phyloP scores from a whole-genome alignment of 92 coral and sea anemone species.

The Epizoanthus rinbou region DNA sequence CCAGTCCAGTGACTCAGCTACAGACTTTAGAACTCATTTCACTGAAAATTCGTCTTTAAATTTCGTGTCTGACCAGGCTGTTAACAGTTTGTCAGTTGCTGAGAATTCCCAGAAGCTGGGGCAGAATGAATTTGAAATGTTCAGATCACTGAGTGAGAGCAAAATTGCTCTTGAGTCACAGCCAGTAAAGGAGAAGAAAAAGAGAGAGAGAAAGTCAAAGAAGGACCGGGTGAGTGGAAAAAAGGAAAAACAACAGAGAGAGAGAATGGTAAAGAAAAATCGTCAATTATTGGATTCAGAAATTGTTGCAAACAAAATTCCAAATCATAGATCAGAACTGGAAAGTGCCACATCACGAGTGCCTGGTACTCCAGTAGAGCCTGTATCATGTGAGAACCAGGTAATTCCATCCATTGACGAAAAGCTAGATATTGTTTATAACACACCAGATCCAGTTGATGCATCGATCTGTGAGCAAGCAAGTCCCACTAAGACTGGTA shows the following conservation, averaged over 20 bases:
- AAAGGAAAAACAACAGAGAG: slow-evolving; percentile 8
- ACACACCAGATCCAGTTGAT: slow-evolving; percentile 13
- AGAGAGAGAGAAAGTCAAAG: slow-evolving; percentile 27
- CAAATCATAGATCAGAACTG: background rate
- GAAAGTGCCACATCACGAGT: background rate
- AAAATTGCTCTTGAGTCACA: background rate
- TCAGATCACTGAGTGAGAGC: background rate
- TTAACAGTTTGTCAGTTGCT: background rate
- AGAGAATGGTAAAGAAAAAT: background rate
- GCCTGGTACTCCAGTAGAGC: background rate
- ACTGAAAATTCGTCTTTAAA: background rate
- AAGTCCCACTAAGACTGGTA: background rate
- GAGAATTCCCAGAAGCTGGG: background rate
- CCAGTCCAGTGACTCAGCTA: background rate
- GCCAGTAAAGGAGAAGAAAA: background rate
- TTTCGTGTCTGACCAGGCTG: slow-evolving; percentile 1
- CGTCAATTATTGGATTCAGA: background rate
- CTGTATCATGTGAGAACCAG: background rate
- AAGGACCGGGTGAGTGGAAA: slow-evolving; percentile 1
- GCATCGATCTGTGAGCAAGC: background rate
- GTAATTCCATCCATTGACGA: slow-evolving; percentile 24
- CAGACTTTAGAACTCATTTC: background rate
- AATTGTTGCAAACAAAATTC: background rate
- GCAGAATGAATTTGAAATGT: no score
- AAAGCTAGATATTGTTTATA: slow-evolving; percentile 43